A percentile compares a stretch with the other conserved stretches of the same genome.
Conservation (phyloP, 1,140 invertebrate species). For the Drosophila tristis region DNA sequence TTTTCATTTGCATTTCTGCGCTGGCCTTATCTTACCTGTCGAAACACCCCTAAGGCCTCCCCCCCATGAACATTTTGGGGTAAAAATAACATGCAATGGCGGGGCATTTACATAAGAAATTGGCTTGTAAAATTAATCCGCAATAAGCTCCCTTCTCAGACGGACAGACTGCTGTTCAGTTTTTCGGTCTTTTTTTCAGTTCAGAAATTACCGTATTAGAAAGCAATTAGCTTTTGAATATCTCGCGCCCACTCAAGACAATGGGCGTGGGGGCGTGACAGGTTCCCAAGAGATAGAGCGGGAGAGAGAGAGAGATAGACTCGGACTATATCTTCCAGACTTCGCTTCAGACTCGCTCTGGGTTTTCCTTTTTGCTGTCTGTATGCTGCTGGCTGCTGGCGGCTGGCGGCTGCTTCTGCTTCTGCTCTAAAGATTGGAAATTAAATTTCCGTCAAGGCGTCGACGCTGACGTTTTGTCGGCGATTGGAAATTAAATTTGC, state of each 20-base stretch:
- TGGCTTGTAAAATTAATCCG: conserved; percentile 84
- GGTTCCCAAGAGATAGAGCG: conserved; percentile 13
- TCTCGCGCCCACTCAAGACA: conserved; percentile 46
- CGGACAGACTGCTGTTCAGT: conserved; percentile 38
- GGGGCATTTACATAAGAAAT: conserved; percentile 83
- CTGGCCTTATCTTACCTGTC: conserved; percentile 46
- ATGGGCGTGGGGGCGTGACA: conserved; percentile 29
- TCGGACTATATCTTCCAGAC: conserved; percentile 13
- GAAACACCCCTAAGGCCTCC: not conserved
- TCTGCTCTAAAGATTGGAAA: conserved; percentile 50
- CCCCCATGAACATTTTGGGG: conserved; percentile 8
- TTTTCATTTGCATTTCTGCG: conserved; percentile 66
- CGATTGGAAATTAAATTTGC: conserved; percentile 78
- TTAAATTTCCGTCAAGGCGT: conserved; percentile 77
- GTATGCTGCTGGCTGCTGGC: conserved; percentile 20
- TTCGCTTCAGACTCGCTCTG: conserved; percentile 1
- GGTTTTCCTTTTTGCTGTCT: not conserved
- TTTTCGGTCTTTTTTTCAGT: no score
- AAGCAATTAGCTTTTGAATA: conserved; percentile 84
- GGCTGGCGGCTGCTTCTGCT: no score
- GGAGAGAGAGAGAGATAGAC: conserved; percentile 2
- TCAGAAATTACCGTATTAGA: conserved; percentile 81
- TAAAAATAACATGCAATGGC: conserved; percentile 68
- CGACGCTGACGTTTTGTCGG: conserved; percentile 51
- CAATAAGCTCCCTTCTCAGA: conserved; percentile 76